Base-by-base conservation (phyloP, 1,140 invertebrate species). In the Macrotrachela quadricornifera region DNA sequence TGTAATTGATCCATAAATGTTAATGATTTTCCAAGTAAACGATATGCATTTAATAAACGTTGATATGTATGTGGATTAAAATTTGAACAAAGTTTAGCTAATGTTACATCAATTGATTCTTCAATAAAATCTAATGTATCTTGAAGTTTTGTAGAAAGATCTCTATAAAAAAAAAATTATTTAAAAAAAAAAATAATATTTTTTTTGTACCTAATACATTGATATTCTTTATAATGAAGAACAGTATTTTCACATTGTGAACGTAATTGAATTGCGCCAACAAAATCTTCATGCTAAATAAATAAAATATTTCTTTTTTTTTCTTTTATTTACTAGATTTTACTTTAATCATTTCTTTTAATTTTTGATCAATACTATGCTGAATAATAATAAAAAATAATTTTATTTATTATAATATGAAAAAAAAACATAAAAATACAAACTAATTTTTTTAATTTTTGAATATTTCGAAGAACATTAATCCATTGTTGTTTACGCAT, bases 1-100 rank as follows among this genome's bases (percentile, higher is more conserved):
- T 84, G 80, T 36, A 92, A 65, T 65, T 92, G 85, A 71, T 96
- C 87, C 75, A 92, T 83, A 0, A 86, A 83, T 6, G 80, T 80
- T 66, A 90, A 77, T 11, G 59, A 54, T 70, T 86, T 88, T 9
- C 83, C 83, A 1, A 90, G 11, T 17, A 53, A 21, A 65, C 6
- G 86, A 61, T 91, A 94, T 0, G 90, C 87, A 58, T 75, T 77
- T 63, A 86, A 82, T 6, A 92, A 69, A 57, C 85, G 66, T 14
- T 62, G 58, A 57, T 69, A 69, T 46, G 67, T 63, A 14, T 46
- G 30, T 1, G 60, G 56, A 55, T 68, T 63, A 63, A 69, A 69
- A 40, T 60, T 57, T 40, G 55, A 56, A 54, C 67, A 69, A 51
- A 83, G 78, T 62, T 80, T 81, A 6, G 84, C 79, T 10, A 94